A percentile compares a stretch with the other conserved stretches of the same genome.
phyloP scores from a whole-genome alignment of 2,888 invertebrate genomes.

The Asteroscopus sphinx region DNA sequence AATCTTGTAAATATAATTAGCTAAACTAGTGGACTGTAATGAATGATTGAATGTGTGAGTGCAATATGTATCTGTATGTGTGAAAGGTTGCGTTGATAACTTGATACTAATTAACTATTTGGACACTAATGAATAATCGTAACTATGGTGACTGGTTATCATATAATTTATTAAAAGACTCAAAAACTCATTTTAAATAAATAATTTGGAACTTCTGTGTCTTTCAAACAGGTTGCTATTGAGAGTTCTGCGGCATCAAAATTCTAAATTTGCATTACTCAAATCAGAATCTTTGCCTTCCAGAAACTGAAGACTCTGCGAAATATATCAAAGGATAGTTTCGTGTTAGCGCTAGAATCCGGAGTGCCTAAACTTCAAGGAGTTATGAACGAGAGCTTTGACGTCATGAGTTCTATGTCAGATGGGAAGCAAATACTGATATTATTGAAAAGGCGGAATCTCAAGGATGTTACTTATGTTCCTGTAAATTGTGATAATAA shows the following conservation, averaged over 20 bases:
- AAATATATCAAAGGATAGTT: constrained; percentile 58
- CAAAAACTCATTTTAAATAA: too few species aligned
- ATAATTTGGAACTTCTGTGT: too few species aligned
- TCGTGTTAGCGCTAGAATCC: constrained; percentile 67
- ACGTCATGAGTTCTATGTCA: constrained; percentile 66
- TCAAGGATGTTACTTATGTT: constrained; percentile 58
- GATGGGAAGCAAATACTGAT: constrained; percentile 65
- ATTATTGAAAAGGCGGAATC: constrained; percentile 63
- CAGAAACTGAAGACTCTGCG: constrained; percentile 68
- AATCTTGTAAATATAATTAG: too few species aligned
- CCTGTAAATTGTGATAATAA: constrained; percentile 65
- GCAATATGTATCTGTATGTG: too few species aligned
- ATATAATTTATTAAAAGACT: too few species aligned
- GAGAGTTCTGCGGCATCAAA: background rate
- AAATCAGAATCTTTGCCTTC: constrained; percentile 33
- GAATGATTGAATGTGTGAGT: too few species aligned
- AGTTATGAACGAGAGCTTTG: constrained; percentile 60
- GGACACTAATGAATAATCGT: too few species aligned
- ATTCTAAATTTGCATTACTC: background rate
- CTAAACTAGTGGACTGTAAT: too few species aligned
- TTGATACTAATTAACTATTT: too few species aligned
- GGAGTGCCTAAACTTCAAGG: constrained; percentile 57
- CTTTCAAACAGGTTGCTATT: too few species aligned
- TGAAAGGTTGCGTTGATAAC: too few species aligned
- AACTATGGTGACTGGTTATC: too few species aligned